Evolutionary conservation across 1,140 invertebrate genomes (phyloP).

Genomic region (Potamilus streckersoni): DNA sequence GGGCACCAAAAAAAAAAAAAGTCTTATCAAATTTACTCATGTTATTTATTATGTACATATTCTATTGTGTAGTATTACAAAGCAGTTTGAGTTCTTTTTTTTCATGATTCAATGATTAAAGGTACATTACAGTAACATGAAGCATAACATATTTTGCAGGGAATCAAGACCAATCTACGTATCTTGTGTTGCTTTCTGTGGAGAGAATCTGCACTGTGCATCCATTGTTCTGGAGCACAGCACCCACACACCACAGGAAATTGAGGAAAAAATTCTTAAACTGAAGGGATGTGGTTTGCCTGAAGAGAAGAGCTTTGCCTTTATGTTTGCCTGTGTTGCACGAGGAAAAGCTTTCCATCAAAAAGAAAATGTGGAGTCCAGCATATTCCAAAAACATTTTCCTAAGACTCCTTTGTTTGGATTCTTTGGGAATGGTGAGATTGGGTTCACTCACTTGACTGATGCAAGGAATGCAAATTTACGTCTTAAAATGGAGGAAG

Average conservation of each 20-base stretch:
- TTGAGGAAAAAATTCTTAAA: conserved; percentile 52
- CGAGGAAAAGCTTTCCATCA: conserved; percentile 67
- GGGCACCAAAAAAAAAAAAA: too few species aligned
- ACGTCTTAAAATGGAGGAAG: not conserved
- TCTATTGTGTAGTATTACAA: too few species aligned
- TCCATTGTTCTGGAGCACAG: conserved; percentile 56
- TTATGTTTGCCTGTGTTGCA: conserved; percentile 75
- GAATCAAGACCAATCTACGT: too few species aligned
- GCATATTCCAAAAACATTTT: conserved; percentile 73
- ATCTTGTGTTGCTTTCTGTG: conserved; percentile 6
- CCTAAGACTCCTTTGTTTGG: conserved; percentile 73
- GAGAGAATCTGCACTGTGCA: conserved; percentile 30
- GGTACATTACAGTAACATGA: too few species aligned
- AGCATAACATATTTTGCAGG: too few species aligned
- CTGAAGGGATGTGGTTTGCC: conserved; percentile 62
- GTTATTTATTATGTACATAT: too few species aligned
- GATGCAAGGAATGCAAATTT: not conserved
- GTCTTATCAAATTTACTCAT: too few species aligned
- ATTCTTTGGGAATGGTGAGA: conserved; percentile 75
- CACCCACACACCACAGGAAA: conserved; percentile 39
- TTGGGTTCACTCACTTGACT: conserved; percentile 64
- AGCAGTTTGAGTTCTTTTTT: too few species aligned
- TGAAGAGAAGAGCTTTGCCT: conserved; percentile 67
- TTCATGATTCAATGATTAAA: too few species aligned
- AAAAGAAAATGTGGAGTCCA: conserved; percentile 70